phyloP scores from a whole-genome alignment of 2,113 vertebrate species.

The Pseudopipra pipra region DNA sequence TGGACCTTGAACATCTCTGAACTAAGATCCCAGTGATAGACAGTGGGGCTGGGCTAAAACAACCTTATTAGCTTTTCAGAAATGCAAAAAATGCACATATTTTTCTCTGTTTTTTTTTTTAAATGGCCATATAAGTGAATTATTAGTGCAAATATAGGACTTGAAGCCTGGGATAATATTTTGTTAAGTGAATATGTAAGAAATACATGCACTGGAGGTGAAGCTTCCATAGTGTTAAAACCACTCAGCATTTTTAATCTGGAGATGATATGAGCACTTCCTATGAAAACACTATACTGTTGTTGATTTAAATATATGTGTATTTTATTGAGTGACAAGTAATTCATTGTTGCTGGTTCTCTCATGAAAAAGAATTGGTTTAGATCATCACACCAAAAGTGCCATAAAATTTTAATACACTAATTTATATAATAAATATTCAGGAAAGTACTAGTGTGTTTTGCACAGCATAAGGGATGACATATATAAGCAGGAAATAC shows the following conservation, averaged over 20 bases:
- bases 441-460: not conserved
- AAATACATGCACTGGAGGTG: not conserved
- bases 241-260: not conserved
- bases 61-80: not conserved
- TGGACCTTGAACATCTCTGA: constrained; percentile 10
- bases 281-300: not conserved
- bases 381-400: not conserved
- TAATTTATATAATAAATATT: not conserved
- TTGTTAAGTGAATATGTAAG: not conserved
- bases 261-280: not conserved
- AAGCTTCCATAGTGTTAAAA: not conserved
- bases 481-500: not conserved
- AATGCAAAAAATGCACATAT: not conserved
- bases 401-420: not conserved
- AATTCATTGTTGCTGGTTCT: not conserved
- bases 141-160: not conserved
- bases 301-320: not conserved
- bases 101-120: not conserved
- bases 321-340: not conserved
- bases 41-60: not conserved
- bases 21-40: not conserved
- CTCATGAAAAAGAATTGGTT: not conserved
- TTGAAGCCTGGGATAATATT: not conserved
- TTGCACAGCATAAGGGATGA: not conserved
- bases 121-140: not conserved